Base-by-base conservation (phyloP, 2,888 invertebrate genomes). In the Orthosia cruda region DNA sequence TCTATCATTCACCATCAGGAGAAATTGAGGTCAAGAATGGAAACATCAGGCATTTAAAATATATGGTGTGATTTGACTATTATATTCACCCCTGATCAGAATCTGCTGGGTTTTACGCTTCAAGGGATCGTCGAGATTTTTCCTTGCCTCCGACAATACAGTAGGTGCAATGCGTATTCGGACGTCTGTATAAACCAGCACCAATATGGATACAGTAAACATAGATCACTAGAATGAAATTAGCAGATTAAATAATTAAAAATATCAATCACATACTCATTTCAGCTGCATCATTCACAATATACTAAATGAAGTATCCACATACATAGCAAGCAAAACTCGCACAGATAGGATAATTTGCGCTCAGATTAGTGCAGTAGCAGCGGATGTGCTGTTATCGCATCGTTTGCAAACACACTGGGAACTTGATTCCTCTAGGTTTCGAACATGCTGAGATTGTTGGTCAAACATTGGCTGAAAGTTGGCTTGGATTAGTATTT, bases 321-420 rank as follows among this genome's bases (percentile, higher is more conserved):
- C 16, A 61, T 54, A 49, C 58, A 67, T n/a, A 70, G 55, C 52
- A 4, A 69, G 75, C 62, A 66, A 79, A 80, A 80, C 54, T 79
- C 47, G 15, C 11, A 79, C 75, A 83, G 83, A 83, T 81, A 81
- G 80, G 23, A 81, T 81, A 81, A 81, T 81, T 83, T 71, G 65
- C 58, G 58, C 62, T 83, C 71, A 55, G 83, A 80, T 81, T 81
- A 81, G 83, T 79, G 80, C 75, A 81, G 40, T 75, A 15, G 12
- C 62, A 59, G 49, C 83, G 75, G 83, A 80, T 83, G 58, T 68
- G 52, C 5, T 74, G 83, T 61, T 83, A 81, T 81, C 81, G 65
- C 83, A 62, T 71, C 83, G 81, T 74, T 78, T 74, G 71, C 71
- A 65, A 79, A 83, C 75, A 58, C 45, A 68, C 52, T 62, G 69